Percentiles rank a stretch among this genome's conserved stretches.
phyloP scores from a whole-genome alignment of 2,888 invertebrate genomes.

The Limnephilus auricula region DNA sequence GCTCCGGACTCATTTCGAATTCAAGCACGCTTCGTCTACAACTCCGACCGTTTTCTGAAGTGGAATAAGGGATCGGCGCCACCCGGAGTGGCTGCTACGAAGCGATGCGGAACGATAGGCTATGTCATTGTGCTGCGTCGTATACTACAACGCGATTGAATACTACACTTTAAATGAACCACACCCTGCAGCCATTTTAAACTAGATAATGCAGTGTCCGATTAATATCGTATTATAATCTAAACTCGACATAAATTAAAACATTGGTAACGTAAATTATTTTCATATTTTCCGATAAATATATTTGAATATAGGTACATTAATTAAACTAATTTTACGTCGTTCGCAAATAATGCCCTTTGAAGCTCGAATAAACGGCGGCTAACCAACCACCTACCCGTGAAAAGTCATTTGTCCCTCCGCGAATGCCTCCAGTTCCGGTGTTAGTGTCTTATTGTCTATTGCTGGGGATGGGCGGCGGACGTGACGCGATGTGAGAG shows the following conservation, averaged over 20 bases:
- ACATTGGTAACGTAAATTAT: too few relatives aligned
- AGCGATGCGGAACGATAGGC: background rate
- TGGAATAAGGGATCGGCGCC: background rate
- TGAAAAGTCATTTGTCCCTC: background rate
- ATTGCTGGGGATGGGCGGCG: background rate
- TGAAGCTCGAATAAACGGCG: too few relatives aligned
- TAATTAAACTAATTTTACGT: too few relatives aligned
- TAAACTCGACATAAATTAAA: background rate
- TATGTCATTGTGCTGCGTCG: background rate
- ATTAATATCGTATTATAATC: background rate
- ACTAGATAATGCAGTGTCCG: background rate
- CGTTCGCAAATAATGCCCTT: too few relatives aligned
- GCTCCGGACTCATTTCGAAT: background rate
- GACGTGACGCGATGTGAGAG: background rate
- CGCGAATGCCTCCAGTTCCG: background rate
- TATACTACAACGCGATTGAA: background rate
- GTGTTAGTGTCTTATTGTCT: background rate
- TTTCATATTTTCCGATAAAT: too few relatives aligned
- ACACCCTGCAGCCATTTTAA: background rate
- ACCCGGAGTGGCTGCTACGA: background rate
- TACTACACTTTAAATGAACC: background rate
- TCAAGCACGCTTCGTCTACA: constrained; percentile 2
- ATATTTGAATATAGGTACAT: too few relatives aligned
- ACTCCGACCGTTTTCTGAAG: background rate
- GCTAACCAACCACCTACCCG: too few relatives aligned